Evolutionary conservation across 1,140 invertebrate species (phyloP).

Genomic region (Nephila pilipes): DNA sequence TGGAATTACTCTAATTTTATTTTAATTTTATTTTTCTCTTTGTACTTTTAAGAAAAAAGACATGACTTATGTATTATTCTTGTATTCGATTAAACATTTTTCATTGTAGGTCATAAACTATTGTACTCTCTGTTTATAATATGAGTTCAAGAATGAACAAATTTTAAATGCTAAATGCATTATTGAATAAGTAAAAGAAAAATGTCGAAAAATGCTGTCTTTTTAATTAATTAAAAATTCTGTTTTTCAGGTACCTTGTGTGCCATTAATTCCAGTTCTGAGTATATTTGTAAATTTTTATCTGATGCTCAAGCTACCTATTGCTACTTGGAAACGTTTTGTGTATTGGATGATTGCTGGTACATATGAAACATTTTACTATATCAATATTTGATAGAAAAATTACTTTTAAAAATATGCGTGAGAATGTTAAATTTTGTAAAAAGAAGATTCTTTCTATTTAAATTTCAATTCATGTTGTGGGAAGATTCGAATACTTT

Average conservation of each 20-base stretch:
- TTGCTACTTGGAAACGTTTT: constrained; percentile 92
- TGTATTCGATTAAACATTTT: too few species aligned
- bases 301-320: constrained; percentile 92
- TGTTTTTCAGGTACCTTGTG: constrained; percentile 88
- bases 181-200: not conserved
- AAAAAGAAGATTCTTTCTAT: too few species aligned
- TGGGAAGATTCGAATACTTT: too few species aligned
- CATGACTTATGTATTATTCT: too few species aligned
- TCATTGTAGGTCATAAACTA: not conserved
- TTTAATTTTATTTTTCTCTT: too few species aligned
- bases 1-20: too few species aligned
- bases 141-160: not conserved
- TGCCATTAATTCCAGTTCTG: constrained; percentile 90
- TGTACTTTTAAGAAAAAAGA: too few species aligned
- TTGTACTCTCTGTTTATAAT: not conserved
- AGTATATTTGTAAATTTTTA: constrained; percentile 93
- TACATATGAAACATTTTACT: not conserved
- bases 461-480: too few species aligned
- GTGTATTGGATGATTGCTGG: constrained; percentile 88
- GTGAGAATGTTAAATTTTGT: too few species aligned
- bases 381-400: too few species aligned
- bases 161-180: not conserved
- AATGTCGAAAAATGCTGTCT: not conserved
- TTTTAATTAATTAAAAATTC: too few species aligned
- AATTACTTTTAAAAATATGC: too few species aligned